These are phyloP conservation scores for Stenodema calcarata DNA, from an alignment of 2,888 invertebrate genomes.

Conservation along the genomic window DNA sequence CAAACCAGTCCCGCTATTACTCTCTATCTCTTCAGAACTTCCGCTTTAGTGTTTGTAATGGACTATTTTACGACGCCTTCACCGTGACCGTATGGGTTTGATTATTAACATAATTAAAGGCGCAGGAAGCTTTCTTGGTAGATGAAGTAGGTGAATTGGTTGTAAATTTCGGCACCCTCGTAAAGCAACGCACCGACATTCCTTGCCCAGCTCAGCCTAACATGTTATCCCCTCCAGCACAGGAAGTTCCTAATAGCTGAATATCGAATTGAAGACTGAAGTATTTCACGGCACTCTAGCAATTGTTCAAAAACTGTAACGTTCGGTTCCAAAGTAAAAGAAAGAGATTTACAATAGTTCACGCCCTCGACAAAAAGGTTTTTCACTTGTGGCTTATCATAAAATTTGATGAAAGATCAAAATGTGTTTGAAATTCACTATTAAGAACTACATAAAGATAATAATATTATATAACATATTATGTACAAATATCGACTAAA, in stretches of 20 bases:
- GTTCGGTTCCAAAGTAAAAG: too few relatives aligned
- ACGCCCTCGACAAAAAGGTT: too few relatives aligned
- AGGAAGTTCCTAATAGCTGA: background rate
- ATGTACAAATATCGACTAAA: too few relatives aligned
- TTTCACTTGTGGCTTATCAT: too few relatives aligned
- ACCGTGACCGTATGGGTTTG: conserved; percentile 6
- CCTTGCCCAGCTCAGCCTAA: background rate
- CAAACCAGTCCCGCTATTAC: conserved; percentile 7
- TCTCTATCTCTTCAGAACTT: background rate
- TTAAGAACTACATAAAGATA: too few relatives aligned
- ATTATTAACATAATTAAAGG: conserved; percentile 21
- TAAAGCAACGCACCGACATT: background rate
- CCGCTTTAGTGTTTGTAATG: conserved; percentile 8
- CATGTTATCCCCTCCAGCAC: background rate
- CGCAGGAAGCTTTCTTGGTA: background rate
- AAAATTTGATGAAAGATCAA: too few relatives aligned
- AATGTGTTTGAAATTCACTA: too few relatives aligned
- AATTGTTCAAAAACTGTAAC: too few relatives aligned
- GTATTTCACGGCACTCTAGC: too few relatives aligned
- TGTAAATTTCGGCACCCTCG: background rate
- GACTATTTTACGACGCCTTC: conserved; percentile 18
- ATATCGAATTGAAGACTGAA: background rate
- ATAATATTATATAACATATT: too few relatives aligned
- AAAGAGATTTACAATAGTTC: too few relatives aligned
- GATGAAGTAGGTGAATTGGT: background rate